phyloP scores from a whole-genome alignment of 2,888 invertebrate species.

The Notodonta ziczac region DNA sequence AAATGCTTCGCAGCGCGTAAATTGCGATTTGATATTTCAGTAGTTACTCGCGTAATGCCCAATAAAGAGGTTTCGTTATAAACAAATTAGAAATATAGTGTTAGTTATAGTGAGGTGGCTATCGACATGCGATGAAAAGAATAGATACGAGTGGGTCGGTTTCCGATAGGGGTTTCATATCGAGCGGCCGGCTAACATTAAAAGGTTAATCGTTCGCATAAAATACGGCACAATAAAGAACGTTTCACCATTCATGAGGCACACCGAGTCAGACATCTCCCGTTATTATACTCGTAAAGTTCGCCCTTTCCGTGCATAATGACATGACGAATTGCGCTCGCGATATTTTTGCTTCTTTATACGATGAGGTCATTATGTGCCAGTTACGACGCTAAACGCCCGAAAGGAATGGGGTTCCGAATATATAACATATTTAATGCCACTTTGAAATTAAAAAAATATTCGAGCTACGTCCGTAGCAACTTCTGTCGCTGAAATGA shows the following conservation, averaged over 20 bases:
- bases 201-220: constrained; percentile 84
- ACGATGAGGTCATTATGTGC: constrained; percentile 76
- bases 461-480: constrained; percentile 20
- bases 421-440: constrained; percentile 24
- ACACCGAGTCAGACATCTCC: constrained; percentile 80
- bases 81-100: too few species aligned
- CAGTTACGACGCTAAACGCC: constrained; percentile 59
- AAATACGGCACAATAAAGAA: constrained; percentile 82
- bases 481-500: constrained; percentile 47
- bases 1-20: constrained; percentile 33
- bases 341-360: constrained; percentile 82
- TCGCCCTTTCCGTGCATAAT: constrained; percentile 84
- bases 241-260: constrained; percentile 76
- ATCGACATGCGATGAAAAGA: constrained; percentile 8
- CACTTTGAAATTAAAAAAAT: background rate
- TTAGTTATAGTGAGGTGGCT: too few species aligned
- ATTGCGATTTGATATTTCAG: constrained; percentile 46
- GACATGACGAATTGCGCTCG: constrained; percentile 83
- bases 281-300: constrained; percentile 84
- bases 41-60: constrained; percentile 37
- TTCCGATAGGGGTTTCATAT: constrained; percentile 60
- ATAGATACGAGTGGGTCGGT: constrained; percentile 27
- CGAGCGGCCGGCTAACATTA: constrained; percentile 70
- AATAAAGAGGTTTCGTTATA: constrained; percentile 36
- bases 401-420: constrained; percentile 51